Evolutionary conservation across 2,113 vertebrate species (phyloP).

Genomic region (Eulemur macaco): DNA sequence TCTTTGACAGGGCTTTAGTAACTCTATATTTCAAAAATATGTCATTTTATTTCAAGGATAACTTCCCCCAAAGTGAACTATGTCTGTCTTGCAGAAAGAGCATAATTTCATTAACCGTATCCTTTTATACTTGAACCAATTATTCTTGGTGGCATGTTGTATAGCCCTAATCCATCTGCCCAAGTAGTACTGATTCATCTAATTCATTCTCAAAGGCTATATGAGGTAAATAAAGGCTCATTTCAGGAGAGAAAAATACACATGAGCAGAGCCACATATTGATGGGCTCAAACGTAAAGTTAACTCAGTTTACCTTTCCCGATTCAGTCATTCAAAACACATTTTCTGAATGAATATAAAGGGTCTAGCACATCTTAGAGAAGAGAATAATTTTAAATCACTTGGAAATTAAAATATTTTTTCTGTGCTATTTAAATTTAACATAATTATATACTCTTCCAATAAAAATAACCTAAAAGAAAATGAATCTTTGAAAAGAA

Average conservation of each 20-base stretch:
- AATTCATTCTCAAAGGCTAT: background rate
- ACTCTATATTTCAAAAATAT: conserved; percentile 17
- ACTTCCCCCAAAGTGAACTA: conserved; percentile 28
- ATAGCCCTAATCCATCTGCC: background rate
- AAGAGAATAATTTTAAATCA: conserved; percentile 17
- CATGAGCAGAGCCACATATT: background rate
- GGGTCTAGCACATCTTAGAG: background rate
- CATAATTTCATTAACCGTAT: background rate
- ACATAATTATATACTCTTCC: background rate
- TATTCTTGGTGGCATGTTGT: background rate
- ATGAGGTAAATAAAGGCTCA: background rate
- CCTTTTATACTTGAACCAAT: background rate
- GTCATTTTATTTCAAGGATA: conserved; percentile 2
- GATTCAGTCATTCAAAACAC: background rate
- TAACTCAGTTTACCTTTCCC: background rate
- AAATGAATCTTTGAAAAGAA: conserved; percentile 45
- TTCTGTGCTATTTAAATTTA: conserved; percentile 26
- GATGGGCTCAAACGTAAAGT: background rate
- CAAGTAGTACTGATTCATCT: background rate
- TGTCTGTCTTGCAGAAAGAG: background rate
- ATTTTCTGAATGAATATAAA: background rate
- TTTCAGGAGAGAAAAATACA: background rate
- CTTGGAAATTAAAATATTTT: conserved; percentile 18
- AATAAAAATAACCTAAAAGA: conserved; percentile 42
- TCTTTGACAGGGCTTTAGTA: background rate